Base-by-base conservation (phyloP, 2,888 invertebrate genomes). In the Leptinotarsa peninsularis region DNA sequence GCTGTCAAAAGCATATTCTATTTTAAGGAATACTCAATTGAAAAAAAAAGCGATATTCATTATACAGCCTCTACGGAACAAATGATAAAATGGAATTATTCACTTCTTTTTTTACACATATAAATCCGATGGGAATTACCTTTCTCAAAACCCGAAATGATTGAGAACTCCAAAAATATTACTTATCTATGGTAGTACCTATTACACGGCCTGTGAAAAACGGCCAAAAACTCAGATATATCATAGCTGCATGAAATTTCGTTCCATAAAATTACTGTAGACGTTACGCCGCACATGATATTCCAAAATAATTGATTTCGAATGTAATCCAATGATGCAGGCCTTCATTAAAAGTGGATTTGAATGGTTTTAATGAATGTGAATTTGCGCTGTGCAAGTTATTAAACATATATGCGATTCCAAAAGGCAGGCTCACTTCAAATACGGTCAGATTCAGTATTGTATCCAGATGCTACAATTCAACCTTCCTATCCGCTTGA, bases 331-430 rank as follows among this genome's bases (percentile, higher is more conserved):
- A 74, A 72, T 73, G 74, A 50, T 70, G 67, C 74, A 33, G 49
- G 74, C 74, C 74, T 74, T 75, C 77, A 77, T 74, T 77, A 74
- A 77, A 77, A 72, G 74, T 74, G 58, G 72, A 77, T 74, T 52
- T 72, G 70, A 72, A 66, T 58, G 63, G 72, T 67, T 74, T 72
- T 77, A 74, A 77, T 77, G 72, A 77, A 77, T 74, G 74, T 70
- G 74, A 77, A 74, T 77, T 77, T 54, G 60, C 71, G 63, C 67
- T 71, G 72, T 67, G 60, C 66, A 72, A 74, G 74, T 74, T 73
- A 77, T 77, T 67, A 74, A 77, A 77, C 71, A 74, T 77, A 72
- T 67, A 76, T 70, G 74, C 49, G 49, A 43, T 73, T 71, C 52
- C 52, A 73, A 68, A 76, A 70, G 71, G 67, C 68, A 68, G 71